These are phyloP conservation scores for Meloidogyne floridensis DNA, from an alignment of 1,140 invertebrate genomes.

Conservation along the genomic window DNA sequence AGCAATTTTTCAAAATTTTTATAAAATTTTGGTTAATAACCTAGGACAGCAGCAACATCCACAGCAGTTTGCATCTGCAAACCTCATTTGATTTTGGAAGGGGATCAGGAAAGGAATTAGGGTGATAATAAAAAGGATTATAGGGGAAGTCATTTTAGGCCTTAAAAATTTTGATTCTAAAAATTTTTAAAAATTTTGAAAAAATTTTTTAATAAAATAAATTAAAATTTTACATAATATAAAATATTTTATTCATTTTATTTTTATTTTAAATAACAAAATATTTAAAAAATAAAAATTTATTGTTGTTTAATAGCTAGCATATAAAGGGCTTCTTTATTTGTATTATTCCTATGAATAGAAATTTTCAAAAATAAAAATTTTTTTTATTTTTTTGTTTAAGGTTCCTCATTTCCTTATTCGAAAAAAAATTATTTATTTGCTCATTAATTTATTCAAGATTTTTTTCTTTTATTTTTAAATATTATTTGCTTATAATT, in stretches of 20 bases:
- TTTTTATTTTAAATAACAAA: neutral
- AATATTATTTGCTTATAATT: too few relatives aligned
- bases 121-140: neutral
- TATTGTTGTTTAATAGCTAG: neutral
- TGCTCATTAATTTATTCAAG: too few relatives aligned
- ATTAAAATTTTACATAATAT: neutral
- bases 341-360: neutral
- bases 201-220: neutral
- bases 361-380: too few relatives aligned
- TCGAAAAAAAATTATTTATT: too few relatives aligned
- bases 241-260: neutral
- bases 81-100: conserved; percentile 16
- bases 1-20: neutral
- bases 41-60: conserved; percentile 33
- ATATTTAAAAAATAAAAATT: neutral
- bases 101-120: neutral
- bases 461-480: too few relatives aligned
- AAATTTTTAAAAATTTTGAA: too few relatives aligned
- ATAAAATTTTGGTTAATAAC: neutral
- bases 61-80: conserved; percentile 31
- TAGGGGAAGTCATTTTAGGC: neutral
- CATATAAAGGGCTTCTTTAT: neutral
- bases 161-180: neutral
- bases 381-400: too few relatives aligned
- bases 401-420: too few relatives aligned